Percentiles rank a stretch among this genome's conserved stretches.
phyloP scores from a whole-genome alignment of 2,797 vertebrate genomes.

The Anableps anableps region DNA sequence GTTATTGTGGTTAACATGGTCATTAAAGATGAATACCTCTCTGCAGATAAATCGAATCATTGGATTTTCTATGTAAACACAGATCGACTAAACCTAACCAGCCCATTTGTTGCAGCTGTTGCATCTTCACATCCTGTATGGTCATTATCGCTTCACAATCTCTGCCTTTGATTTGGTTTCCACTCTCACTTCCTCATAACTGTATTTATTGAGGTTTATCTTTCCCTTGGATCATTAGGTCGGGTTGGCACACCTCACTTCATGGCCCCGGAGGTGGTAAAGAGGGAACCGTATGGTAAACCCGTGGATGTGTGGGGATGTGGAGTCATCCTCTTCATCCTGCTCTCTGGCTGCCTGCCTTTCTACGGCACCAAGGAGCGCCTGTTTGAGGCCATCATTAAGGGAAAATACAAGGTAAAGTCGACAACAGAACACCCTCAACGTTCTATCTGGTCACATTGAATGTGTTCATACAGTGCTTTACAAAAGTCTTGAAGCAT shows the following conservation, averaged over 20 bases:
- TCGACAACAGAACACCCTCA: neutral
- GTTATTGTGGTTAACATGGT: neutral
- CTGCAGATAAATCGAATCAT: neutral
- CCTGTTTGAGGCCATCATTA: slow-evolving; percentile 97
- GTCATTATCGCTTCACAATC: neutral
- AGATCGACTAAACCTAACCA: neutral
- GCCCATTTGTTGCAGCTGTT: neutral
- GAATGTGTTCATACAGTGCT: neutral
- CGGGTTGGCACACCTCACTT: slow-evolving; percentile 98
- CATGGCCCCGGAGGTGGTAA: slow-evolving; percentile 98
- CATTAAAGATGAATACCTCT: neutral
- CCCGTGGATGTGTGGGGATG: slow-evolving; percentile 99
- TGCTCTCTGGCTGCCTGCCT: slow-evolving; percentile 96
- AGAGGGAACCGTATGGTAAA: slow-evolving; percentile 97
- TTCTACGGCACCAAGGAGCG: slow-evolving; percentile 99
- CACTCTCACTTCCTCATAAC: neutral
- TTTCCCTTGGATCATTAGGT: slow-evolving; percentile 72
- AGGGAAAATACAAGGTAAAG: slow-evolving; percentile 97
- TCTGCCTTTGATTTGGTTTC: neutral
- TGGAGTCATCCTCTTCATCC: slow-evolving; percentile 98
- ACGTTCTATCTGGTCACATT: neutral
- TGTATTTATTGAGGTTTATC: neutral
- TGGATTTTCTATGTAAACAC: neutral
- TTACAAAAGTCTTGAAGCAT: neutral
- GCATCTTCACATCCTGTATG: neutral